phyloP scores from a whole-genome alignment of 37 sponge, comb jelly and placozoan genomes.

The Diacarnus erythraeanus region DNA sequence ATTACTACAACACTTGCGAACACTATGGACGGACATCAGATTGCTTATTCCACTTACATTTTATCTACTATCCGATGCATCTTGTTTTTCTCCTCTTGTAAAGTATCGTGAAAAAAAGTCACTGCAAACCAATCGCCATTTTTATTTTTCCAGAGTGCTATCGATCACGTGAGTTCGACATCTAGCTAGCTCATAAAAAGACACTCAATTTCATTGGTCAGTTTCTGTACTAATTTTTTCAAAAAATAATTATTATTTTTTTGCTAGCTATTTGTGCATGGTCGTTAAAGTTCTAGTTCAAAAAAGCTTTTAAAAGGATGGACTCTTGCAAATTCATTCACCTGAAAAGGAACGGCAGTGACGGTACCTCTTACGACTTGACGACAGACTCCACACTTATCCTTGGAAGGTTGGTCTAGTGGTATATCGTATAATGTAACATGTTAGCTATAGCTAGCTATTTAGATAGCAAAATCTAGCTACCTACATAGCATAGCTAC shows the following conservation, averaged over 20 bases:
- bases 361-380: slow-evolving; percentile 40
- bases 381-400: slow-evolving; percentile 17
- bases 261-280: too few species aligned
- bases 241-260: neutral
- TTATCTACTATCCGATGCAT: slow-evolving; percentile 53
- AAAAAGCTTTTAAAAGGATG: neutral
- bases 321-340: slow-evolving; percentile 51
- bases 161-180: neutral
- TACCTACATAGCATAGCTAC: neutral
- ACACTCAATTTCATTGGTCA: slow-evolving; percentile 6
- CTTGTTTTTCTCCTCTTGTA: neutral
- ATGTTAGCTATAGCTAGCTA: neutral
- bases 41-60: slow-evolving; percentile 46
- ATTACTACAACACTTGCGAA: too few species aligned
- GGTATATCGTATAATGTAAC: neutral
- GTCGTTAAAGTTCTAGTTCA: too few species aligned
- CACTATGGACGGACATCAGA: too few species aligned
- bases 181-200: neutral
- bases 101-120: neutral
- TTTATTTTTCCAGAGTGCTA: neutral
- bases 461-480: neutral
- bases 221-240: neutral
- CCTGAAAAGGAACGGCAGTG: slow-evolving; percentile 55
- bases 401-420: slow-evolving; percentile 28
- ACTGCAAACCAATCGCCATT: neutral